Evolutionary conservation across 2,888 invertebrate genomes (phyloP).

Genomic region (Cabera pusaria): DNA sequence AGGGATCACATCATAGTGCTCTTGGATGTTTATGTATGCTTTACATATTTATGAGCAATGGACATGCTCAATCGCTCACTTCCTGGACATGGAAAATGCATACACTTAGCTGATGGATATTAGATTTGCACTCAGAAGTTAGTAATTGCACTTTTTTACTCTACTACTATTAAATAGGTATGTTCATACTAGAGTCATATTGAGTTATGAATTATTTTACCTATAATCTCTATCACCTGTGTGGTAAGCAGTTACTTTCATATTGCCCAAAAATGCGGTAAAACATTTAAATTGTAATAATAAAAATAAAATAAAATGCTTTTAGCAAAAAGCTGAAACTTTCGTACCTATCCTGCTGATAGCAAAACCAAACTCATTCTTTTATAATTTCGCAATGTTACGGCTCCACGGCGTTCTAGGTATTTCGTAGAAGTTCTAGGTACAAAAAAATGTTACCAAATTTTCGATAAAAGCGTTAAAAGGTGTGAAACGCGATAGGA

Average conservation of each 20-base stretch:
- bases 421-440: slow-evolving; percentile 28
- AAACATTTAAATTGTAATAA: too few species aligned
- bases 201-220: too few species aligned
- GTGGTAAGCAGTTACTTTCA: too few species aligned
- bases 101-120: slow-evolving; percentile 1
- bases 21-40: slow-evolving; percentile 5
- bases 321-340: slow-evolving; percentile 10
- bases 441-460: slow-evolving; percentile 35
- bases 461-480: slow-evolving; percentile 39
- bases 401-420: slow-evolving; percentile 9
- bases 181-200: too few species aligned
- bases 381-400: slow-evolving; percentile 18
- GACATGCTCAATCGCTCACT: slow-evolving; percentile 1
- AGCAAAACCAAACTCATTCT: slow-evolving; percentile 19
- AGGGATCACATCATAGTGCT: slow-evolving; percentile 41
- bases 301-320: too few species aligned
- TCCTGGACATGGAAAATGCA: slow-evolving; percentile 6
- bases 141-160: too few species aligned
- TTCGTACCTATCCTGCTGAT: too few species aligned
- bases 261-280: too few species aligned
- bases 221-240: too few species aligned
- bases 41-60: slow-evolving; percentile 16
- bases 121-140: too few species aligned
- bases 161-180: too few species aligned
- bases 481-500: slow-evolving; percentile 44